phyloP scores from a whole-genome alignment of 1,140 invertebrate genomes.

The Euura saliciscinereae region DNA sequence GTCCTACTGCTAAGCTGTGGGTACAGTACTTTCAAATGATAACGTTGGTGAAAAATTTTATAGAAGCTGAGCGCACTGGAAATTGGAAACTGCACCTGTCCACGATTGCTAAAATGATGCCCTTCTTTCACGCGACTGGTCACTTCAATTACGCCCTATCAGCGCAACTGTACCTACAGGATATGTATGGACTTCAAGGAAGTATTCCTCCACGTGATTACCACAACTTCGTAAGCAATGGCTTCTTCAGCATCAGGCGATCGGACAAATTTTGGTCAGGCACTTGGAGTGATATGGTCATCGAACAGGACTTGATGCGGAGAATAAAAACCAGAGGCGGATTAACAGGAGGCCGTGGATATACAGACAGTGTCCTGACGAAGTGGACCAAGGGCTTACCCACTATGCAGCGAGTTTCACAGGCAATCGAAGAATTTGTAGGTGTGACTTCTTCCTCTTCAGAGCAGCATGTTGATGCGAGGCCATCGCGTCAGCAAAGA shows the following conservation, averaged over 20 bases:
- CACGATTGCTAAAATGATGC: constrained; percentile 36
- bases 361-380: constrained; percentile 16
- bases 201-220: no score
- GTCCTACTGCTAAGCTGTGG: constrained; percentile 32
- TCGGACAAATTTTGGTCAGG: constrained; percentile 51
- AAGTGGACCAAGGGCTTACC: neutral
- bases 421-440: constrained; percentile 27
- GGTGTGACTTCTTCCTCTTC: constrained; percentile 13
- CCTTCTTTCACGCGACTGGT: constrained; percentile 22
- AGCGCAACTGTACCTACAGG: constrained; percentile 40
- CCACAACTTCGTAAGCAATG: no score
- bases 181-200: constrained; percentile 33
- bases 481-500: constrained; percentile 24
- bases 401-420: constrained; percentile 1
- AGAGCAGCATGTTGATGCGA: constrained; percentile 33
- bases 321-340: constrained; percentile 31
- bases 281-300: constrained; percentile 43
- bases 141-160: constrained; percentile 35
- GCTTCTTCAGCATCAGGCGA: neutral
- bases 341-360: constrained; percentile 30
- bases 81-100: constrained; percentile 39
- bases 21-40: constrained; percentile 42
- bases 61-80: constrained; percentile 33
- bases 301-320: constrained; percentile 40
- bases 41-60: constrained; percentile 33